phyloP scores from a whole-genome alignment of 92 coral and sea anemone genomes.

The Desmophyllum pertusum region DNA sequence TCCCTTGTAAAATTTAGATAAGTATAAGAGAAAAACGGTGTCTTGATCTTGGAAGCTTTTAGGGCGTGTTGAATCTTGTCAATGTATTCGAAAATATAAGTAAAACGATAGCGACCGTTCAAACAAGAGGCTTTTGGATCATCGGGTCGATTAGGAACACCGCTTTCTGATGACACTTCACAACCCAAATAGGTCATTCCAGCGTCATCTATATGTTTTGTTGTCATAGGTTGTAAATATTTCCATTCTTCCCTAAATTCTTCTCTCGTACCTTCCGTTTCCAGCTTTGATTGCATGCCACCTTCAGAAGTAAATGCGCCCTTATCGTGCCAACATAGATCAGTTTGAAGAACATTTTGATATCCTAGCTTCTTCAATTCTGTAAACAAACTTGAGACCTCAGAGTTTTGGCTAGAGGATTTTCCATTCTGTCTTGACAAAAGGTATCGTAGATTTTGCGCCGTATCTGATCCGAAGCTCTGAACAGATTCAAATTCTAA shows the following conservation, averaged over 20 bases:
- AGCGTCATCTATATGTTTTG: constrained; percentile 52
- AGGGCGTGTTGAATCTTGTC: not conserved
- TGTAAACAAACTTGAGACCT: constrained; percentile 49
- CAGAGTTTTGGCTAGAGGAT: not conserved
- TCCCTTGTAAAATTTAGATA: constrained; percentile 54
- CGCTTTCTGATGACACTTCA: constrained; percentile 42
- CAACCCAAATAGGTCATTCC: constrained; percentile 72
- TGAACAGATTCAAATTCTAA: constrained; percentile 76
- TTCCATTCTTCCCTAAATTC: not conserved
- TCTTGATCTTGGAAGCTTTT: constrained; percentile 13
- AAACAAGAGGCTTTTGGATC: constrained; percentile 25
- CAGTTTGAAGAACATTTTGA: constrained; percentile 67
- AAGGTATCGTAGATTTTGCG: constrained; percentile 50
- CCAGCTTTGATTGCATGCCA: not conserved
- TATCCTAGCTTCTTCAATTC: constrained; percentile 60
- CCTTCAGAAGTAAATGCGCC: not conserved
- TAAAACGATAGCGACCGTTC: constrained; percentile 13
- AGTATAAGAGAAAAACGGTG: constrained; percentile 62
- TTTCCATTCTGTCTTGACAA: constrained; percentile 51
- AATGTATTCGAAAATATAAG: constrained; percentile 40
- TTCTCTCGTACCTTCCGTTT: not conserved
- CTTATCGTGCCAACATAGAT: constrained; percentile 70
- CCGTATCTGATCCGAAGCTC: constrained; percentile 64
- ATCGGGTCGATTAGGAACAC: not conserved
- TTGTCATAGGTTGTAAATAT: not conserved